These are phyloP conservation scores for Zalophus californianus DNA, from an alignment of 2,797 vertebrate genomes.

Conservation along the genomic window DNA sequence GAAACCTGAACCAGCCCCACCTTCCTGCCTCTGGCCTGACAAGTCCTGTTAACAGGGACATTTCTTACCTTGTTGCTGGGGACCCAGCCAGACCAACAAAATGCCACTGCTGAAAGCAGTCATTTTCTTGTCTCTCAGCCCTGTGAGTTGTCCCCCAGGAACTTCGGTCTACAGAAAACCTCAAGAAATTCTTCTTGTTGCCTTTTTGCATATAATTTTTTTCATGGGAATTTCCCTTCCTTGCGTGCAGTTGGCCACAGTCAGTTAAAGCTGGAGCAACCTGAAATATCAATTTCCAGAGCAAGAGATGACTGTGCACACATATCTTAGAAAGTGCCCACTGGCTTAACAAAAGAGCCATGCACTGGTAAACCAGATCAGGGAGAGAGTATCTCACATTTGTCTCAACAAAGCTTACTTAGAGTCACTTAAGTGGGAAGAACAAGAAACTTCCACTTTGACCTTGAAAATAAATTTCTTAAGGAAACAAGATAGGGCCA, in stretches of 20 bases:
- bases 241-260: conserved; percentile 53
- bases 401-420: rapidly evolving
- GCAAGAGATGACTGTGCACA: rapidly evolving
- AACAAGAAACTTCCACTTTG: rapidly evolving
- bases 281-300: background rate
- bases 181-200: background rate
- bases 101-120: background rate
- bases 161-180: background rate
- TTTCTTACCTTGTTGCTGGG: background rate
- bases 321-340: background rate
- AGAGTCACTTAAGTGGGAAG: background rate
- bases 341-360: rapidly evolving
- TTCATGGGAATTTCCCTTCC: background rate
- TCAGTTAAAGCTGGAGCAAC: background rate
- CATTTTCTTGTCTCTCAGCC: background rate
- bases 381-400: conserved; percentile 46
- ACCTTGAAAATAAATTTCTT: conserved; percentile 70
- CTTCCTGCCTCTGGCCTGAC: background rate
- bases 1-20: background rate
- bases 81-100: rapidly evolving
- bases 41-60: background rate
- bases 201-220: background rate
- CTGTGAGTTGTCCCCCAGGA: background rate
- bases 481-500: conserved; percentile 51
- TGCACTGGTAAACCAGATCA: conserved; percentile 78